Evolutionary conservation across 2,113 vertebrate species (phyloP).

Genomic region (Neofelis nebulosa): DNA sequence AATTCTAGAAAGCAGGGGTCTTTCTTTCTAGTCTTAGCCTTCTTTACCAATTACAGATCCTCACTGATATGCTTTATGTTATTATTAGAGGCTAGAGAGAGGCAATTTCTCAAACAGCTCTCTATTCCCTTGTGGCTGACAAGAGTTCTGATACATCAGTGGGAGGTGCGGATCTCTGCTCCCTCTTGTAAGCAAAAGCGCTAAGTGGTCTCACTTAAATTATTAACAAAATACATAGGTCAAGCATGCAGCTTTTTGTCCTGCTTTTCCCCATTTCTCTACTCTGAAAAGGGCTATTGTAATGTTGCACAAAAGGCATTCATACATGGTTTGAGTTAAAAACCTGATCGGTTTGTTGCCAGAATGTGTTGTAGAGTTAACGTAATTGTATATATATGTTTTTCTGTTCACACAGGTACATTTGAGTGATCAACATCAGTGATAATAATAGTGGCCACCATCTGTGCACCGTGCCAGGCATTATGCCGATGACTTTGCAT

Average conservation of each 20-base stretch:
- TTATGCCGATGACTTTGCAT: neutral
- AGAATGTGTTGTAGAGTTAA: neutral
- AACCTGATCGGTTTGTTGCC: neutral
- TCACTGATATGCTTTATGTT: neutral
- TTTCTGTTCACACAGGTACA: neutral
- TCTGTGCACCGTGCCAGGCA: neutral
- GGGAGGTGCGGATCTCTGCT: neutral
- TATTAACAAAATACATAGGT: slow-evolving; percentile 47
- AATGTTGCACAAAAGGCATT: neutral
- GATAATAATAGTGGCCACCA: neutral
- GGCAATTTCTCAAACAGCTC: slow-evolving; percentile 16
- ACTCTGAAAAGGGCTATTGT: neutral
- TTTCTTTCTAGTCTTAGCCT: slow-evolving; percentile 46
- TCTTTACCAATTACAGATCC: slow-evolving; percentile 35
- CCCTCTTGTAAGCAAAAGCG: neutral
- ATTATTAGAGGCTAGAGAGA: slow-evolving; percentile 16
- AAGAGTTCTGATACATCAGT: neutral
- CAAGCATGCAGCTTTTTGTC: neutral
- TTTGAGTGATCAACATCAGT: neutral
- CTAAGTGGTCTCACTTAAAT: slow-evolving; percentile 57
- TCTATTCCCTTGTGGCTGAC: neutral
- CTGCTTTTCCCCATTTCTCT: neutral
- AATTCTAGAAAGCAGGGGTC: slow-evolving; percentile 1
- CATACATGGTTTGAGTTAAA: neutral
- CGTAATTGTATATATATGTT: neutral